phyloP scores from a whole-genome alignment of 2,888 invertebrate species.

The Sinelater perroti region DNA sequence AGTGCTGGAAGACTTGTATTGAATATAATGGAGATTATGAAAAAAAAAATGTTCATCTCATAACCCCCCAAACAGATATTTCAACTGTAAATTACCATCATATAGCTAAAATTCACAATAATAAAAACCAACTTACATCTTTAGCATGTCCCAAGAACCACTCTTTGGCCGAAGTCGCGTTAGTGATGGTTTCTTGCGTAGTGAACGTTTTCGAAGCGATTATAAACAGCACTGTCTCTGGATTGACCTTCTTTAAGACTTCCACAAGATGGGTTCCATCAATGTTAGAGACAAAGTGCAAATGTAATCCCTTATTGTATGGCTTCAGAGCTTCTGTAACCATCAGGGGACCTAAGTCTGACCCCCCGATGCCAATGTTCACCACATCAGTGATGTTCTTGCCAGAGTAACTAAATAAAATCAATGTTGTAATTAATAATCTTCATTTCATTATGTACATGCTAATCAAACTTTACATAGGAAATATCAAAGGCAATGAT shows the following conservation, averaged over 20 bases:
- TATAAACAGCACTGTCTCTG: slow-evolving; percentile 96
- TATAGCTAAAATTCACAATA: neutral
- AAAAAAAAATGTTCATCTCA: too few relatives aligned
- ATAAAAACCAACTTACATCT: slow-evolving; percentile 70
- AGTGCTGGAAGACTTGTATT: too few relatives aligned
- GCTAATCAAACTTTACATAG: too few relatives aligned
- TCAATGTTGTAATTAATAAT: neutral
- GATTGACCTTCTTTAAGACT: slow-evolving; percentile 85
- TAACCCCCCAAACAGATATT: too few relatives aligned
- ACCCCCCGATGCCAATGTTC: slow-evolving; percentile 99
- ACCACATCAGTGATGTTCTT: slow-evolving; percentile 96
- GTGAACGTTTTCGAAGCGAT: slow-evolving; percentile 99
- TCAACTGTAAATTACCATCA: neutral
- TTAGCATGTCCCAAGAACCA: slow-evolving; percentile 92
- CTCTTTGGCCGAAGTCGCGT: slow-evolving; percentile 95
- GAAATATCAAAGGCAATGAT: too few relatives aligned
- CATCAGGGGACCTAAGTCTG: slow-evolving; percentile 98
- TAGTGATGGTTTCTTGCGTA: slow-evolving; percentile 99
- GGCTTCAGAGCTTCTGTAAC: slow-evolving; percentile 97
- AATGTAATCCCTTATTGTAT: slow-evolving; percentile 83
- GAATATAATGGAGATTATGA: too few relatives aligned
- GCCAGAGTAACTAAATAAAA: slow-evolving; percentile 76
- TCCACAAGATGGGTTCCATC: slow-evolving; percentile 98
- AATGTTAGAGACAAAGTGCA: slow-evolving; percentile 98
- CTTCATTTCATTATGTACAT: too few relatives aligned